These are phyloP conservation scores for Odiellus spinosus DNA, from an alignment of 2,888 invertebrate species.

Conservation along the genomic window DNA sequence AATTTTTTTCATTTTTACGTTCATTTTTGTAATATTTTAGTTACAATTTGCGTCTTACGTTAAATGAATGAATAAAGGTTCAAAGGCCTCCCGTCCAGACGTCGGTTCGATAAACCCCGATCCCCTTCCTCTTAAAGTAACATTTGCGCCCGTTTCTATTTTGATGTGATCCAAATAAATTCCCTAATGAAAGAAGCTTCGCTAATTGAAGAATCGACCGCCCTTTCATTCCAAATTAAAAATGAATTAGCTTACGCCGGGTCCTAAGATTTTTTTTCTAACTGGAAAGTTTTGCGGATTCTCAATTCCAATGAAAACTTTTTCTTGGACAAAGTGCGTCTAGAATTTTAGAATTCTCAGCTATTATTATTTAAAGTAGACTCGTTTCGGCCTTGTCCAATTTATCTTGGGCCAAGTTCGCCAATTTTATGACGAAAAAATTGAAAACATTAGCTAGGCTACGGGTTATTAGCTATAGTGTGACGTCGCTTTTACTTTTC, in stretches of 20 bases:
- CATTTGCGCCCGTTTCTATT: constrained; percentile 58
- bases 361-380: too few relatives aligned
- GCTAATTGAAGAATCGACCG: not conserved
- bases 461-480: too few relatives aligned
- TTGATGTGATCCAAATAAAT: constrained; percentile 53
- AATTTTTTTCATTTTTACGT: constrained; percentile 11
- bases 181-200: constrained; percentile 22
- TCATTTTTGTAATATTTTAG: not conserved
- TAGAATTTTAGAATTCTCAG: too few relatives aligned
- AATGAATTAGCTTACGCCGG: constrained; percentile 25
- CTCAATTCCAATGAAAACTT: constrained; percentile 58
- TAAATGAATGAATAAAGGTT: constrained; percentile 56
- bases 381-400: too few relatives aligned
- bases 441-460: too few relatives aligned
- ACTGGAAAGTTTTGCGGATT: constrained; percentile 59
- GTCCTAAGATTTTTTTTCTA: constrained; percentile 53
- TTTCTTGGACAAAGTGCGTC: constrained; percentile 40
- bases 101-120: constrained; percentile 42
- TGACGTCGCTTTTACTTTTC: too few relatives aligned
- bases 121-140: constrained; percentile 52
- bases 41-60: constrained; percentile 43
- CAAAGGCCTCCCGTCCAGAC: constrained; percentile 43
- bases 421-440: too few relatives aligned
- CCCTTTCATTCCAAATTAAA: not conserved
- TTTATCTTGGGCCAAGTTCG: too few relatives aligned